Percentiles rank a stretch among this genome's conserved stretches.
These are phyloP conservation scores for Sus scrofa DNA, from an alignment of 2,113 vertebrate species.

Conservation along the genomic window T2T-Sscrofa CM000814.6:45130501-45131000, in stretches of 20 bases:
- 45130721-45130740: not conserved
- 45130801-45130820: slow-evolving; percentile 72
- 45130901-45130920: not conserved
- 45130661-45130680: not conserved
- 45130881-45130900: slow-evolving; percentile 74
- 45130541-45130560: not conserved
- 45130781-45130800: not conserved
- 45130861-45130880: slow-evolving; percentile 61
- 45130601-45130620: not conserved
- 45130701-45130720: not conserved
- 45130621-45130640: not conserved
- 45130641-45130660: not conserved
- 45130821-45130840: slow-evolving; percentile 65
- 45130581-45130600: not conserved
- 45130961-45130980: slow-evolving; percentile 51
- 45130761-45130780: not conserved
- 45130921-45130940: not conserved
- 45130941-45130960: not conserved
- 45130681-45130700: not conserved
- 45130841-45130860: slow-evolving; percentile 67
- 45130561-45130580: not conserved
- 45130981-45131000: slow-evolving; percentile 8
- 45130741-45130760: not conserved
- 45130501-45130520: not conserved
- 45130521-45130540: not conserved